Evolutionary conservation across 2,113 vertebrate species (phyloP).

Genomic region (Mesocricetus auratus): DNA sequence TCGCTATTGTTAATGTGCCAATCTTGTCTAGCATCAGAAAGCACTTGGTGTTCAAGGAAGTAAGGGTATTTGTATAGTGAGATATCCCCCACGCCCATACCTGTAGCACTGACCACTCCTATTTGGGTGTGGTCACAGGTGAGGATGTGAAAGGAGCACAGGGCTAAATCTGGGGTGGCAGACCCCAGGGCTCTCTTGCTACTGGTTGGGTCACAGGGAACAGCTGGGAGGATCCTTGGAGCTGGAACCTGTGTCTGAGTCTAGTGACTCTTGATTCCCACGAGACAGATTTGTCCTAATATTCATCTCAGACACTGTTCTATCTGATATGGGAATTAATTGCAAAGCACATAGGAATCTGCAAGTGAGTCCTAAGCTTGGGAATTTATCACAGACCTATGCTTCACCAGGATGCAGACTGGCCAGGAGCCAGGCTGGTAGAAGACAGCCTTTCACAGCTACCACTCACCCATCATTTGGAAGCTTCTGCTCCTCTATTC

Average conservation of each 20-base stretch:
- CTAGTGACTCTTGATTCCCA: no score
- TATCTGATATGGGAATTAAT: slow-evolving; percentile 37
- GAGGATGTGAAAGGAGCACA: no score
- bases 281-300: not conserved
- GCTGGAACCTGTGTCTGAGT: no score
- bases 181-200: no score
- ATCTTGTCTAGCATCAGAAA: slow-evolving; percentile 18
- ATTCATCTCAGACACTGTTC: not conserved
- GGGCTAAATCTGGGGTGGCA: no score
- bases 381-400: not conserved
- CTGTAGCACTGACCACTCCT: no score
- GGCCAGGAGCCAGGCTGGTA: not conserved
- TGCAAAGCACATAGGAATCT: not conserved
- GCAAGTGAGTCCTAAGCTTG: not conserved
- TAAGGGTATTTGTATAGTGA: not conserved
- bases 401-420: not conserved
- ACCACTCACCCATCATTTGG: no score
- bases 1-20: not conserved
- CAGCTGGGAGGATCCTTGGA: no score
- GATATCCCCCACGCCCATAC: no score
- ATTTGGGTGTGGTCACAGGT: no score
- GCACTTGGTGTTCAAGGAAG: not conserved
- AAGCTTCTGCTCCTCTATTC: not conserved
- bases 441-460: not conserved
- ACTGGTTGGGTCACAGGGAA: no score